Base-by-base conservation (phyloP, 2,113 vertebrate species). In the Helogale parvula region DNA sequence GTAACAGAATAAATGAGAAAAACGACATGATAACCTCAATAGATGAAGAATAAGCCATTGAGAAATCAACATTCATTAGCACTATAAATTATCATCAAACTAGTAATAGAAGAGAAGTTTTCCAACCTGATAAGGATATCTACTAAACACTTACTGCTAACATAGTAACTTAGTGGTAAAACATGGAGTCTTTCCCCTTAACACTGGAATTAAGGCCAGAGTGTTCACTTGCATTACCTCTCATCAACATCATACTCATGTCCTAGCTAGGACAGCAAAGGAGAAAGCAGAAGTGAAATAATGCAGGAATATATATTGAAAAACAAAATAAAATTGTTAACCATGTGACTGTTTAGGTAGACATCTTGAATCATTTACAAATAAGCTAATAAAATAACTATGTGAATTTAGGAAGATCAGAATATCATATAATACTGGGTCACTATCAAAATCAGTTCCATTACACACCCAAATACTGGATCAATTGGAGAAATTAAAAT, bases 81-180 rank as follows among this genome's bases (percentile, higher is more conserved):
- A 76, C 54, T 50, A 80, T 68, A 92, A 95, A 80, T 74, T 69
- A 96, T 87, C 33, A 76, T 65, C 38, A 92, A 89, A 94, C n/a
- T 72, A 68, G 47, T 47, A 89, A 72, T 72, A 92, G 54, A 92
- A 85, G 52, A 68, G 63, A 69, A 68, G 15, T n/a, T 47, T 82
- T n/a, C 29, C 71, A 93, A 72, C 63, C 50, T 79, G 23, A 72
- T 72, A 88, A 88, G n/a, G 47, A 16, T 33, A 86, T 33, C 66
- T 83, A 47, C n/a, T 65, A 72, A 93, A 52, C 94, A 77, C 41
- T 27, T 81, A 83, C 19, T 89, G 12, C 68, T 57, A 76, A 38
- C 50, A 41, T 69, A 31, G 23, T 66, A 4, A 5, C 35, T 94
- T 84, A 38, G 12, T 80, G 27, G 13, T 74, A 52, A 77, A 74